Evolutionary conservation across 1,140 invertebrate genomes (phyloP).

Genomic region (Ridgeia piscesae): DNA sequence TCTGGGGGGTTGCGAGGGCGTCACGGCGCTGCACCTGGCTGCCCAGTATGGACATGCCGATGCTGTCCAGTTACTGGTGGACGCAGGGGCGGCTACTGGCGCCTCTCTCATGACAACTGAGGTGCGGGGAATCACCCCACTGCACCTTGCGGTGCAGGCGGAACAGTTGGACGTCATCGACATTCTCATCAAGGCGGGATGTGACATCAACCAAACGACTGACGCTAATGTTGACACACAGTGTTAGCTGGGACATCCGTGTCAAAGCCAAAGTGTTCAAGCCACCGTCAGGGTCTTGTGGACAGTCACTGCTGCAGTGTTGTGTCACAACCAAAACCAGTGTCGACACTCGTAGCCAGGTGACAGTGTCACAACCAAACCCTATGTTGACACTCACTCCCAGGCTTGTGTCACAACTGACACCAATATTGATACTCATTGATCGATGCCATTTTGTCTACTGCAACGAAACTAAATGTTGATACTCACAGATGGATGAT

Average conservation of each 20-base stretch:
- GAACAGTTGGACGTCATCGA: conserved; percentile 22
- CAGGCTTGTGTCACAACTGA: neutral
- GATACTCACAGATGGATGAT: neutral
- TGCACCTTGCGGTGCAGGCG: conserved; percentile 13
- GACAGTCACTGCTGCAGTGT: neutral
- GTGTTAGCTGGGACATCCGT: neutral
- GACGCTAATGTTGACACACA: conserved; percentile 6
- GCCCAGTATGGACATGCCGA: conserved; percentile 8
- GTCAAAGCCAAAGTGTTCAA: neutral
- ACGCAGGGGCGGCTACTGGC: conserved; percentile 11
- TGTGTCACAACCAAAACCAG: neutral
- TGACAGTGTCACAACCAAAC: neutral
- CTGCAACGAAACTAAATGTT: neutral
- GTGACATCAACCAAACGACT: conserved; percentile 5
- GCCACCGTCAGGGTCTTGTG: neutral
- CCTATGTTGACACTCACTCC: neutral
- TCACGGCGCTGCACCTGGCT: conserved; percentile 16
- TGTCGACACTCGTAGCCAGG: neutral
- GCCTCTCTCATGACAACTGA: neutral
- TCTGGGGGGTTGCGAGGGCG: neutral
- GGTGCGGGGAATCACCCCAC: conserved; percentile 13
- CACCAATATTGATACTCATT: neutral
- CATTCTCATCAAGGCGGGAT: conserved; percentile 15
- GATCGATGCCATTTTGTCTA: neutral
- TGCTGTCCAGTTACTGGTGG: neutral